Percentiles rank a stretch among this genome's conserved stretches.
These are phyloP conservation scores for Monodelphis domestica DNA, from an alignment of 2,797 vertebrate genomes.

Conservation along the genomic window DNA sequence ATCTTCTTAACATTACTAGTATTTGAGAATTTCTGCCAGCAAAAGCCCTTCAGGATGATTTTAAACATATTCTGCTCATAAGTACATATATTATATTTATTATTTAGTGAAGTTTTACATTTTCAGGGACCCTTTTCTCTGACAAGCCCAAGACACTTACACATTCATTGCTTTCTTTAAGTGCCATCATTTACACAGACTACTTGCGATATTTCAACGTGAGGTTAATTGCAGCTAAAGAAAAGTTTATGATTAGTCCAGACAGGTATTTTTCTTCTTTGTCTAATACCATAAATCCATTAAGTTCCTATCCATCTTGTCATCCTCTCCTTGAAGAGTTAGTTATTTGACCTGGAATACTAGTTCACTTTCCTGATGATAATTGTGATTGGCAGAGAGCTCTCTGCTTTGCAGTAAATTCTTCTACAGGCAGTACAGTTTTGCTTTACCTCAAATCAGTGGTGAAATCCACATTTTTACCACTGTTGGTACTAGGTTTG, in stretches of 20 bases:
- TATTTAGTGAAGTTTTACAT: constrained; percentile 57
- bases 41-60: constrained; percentile 37
- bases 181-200: constrained; percentile 21
- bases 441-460: constrained; percentile 60
- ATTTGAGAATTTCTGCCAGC: constrained; percentile 4
- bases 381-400: constrained; percentile 78
- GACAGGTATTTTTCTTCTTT: constrained; percentile 74
- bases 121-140: constrained; percentile 41
- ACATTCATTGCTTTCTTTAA: constrained; percentile 39
- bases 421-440: constrained; percentile 50
- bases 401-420: constrained; percentile 79
- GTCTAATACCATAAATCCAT: constrained; percentile 81
- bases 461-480: constrained; percentile 72
- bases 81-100: constrained; percentile 31
- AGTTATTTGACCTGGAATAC: constrained; percentile 71
- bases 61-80: constrained; percentile 43
- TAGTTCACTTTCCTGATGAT: constrained; percentile 70
- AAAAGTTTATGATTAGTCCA: constrained; percentile 80
- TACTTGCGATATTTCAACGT: constrained; percentile 61
- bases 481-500: constrained; percentile 45
- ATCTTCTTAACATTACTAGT: background rate
- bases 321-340: constrained; percentile 79
- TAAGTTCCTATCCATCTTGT: constrained; percentile 75
- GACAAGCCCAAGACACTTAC: constrained; percentile 59
- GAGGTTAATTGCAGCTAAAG: constrained; percentile 71